These are phyloP conservation scores for Diaphora mendica DNA, from an alignment of 2,888 invertebrate genomes.

Conservation along the genomic window DNA sequence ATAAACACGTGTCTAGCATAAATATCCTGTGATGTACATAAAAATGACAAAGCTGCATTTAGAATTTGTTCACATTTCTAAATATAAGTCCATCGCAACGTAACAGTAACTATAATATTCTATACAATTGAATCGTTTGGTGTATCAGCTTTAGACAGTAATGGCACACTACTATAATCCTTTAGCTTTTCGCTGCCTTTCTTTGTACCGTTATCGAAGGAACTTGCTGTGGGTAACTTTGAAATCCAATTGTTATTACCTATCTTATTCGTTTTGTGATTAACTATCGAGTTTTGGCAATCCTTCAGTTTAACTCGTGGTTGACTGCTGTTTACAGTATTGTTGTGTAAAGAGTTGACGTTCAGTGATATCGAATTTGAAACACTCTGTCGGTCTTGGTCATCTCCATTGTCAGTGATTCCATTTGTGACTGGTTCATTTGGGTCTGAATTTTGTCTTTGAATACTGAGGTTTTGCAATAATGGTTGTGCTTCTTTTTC, in stretches of 20 bases:
- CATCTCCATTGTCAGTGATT: constrained; percentile 63
- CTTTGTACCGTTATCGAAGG: constrained; percentile 77
- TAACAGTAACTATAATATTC: constrained; percentile 29
- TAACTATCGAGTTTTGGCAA: constrained; percentile 69
- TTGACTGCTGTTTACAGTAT: constrained; percentile 67
- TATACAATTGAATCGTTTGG: constrained; percentile 81
- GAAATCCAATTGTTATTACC: constrained; percentile 85
- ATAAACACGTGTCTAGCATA: neutral
- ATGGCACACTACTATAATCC: constrained; percentile 83
- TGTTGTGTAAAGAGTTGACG: constrained; percentile 75
- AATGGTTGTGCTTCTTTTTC: constrained; percentile 77
- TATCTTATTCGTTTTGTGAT: constrained; percentile 75
- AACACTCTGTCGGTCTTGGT: constrained; percentile 69
- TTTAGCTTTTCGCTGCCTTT: constrained; percentile 74
- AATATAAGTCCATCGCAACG: constrained; percentile 14
- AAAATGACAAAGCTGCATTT: constrained; percentile 11
- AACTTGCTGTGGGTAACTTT: constrained; percentile 78
- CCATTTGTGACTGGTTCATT: constrained; percentile 76
- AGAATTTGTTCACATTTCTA: constrained; percentile 19
- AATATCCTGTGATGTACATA: neutral
- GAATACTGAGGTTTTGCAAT: constrained; percentile 72
- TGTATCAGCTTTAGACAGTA: constrained; percentile 77
- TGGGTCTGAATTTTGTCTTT: constrained; percentile 76
- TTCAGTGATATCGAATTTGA: constrained; percentile 77
- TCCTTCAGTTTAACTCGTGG: constrained; percentile 80